Percentiles rank a stretch among this genome's conserved stretches.
These are phyloP conservation scores for Ephydatia muelleri DNA, from an alignment of 37 sponge, comb jelly and placozoan genomes.

Conservation along the genomic window DNA sequence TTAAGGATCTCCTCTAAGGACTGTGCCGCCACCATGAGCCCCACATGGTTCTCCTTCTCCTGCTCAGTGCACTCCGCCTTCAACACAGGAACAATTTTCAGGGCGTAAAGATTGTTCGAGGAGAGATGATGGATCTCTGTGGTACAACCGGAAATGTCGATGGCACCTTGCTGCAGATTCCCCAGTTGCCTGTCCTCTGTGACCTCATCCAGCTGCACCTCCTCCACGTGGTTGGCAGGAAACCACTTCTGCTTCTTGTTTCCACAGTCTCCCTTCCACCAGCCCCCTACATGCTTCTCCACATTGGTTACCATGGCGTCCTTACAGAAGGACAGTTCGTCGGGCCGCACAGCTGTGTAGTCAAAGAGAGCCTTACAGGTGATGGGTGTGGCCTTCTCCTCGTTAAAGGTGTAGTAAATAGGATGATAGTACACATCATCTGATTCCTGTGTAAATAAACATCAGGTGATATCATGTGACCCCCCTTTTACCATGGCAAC, in stretches of 20 bases:
- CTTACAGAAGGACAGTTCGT: constrained; percentile 90
- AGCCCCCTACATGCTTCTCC: constrained; percentile 81
- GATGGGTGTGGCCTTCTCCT: constrained; percentile 47
- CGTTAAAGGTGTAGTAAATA: constrained; percentile 53
- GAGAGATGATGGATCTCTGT: constrained; percentile 47
- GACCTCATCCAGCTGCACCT: constrained; percentile 45
- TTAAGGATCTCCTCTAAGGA: constrained; percentile 52
- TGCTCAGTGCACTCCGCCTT: neutral
- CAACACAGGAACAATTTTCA: constrained; percentile 36
- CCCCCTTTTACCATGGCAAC: neutral
- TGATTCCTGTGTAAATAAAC: constrained; percentile 42
- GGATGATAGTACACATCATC: constrained; percentile 70
- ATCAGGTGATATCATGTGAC: neutral
- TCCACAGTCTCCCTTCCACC: constrained; percentile 84
- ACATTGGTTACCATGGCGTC: constrained; percentile 94
- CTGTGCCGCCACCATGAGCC: constrained; percentile 70
- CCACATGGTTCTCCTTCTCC: neutral
- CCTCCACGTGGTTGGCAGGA: constrained; percentile 90
- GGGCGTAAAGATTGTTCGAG: constrained; percentile 45
- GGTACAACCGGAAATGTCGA: constrained; percentile 56
- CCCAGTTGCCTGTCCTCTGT: constrained; percentile 75
- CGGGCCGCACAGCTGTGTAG: constrained; percentile 73
- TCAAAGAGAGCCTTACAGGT: constrained; percentile 83
- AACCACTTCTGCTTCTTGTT: constrained; percentile 64
- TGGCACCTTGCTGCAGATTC: constrained; percentile 80